phyloP scores from a whole-genome alignment of 2,113 vertebrate species.

The Euleptes europaea region DNA sequence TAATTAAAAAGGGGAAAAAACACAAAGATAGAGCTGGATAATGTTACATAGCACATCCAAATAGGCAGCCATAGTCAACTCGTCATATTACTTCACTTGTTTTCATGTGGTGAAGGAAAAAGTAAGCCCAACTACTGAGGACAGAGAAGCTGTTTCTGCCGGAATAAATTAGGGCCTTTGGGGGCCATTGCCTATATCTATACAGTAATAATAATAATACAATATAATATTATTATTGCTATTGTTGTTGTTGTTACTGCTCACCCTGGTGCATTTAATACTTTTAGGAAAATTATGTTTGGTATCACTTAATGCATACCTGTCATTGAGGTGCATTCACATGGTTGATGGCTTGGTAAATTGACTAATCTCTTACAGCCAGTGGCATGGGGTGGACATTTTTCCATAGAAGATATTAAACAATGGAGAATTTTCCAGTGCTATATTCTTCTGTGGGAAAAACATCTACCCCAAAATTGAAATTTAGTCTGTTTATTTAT shows the following conservation, averaged over 20 bases:
- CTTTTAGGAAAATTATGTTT: conserved; percentile 71
- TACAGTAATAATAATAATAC: no score
- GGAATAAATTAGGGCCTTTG: conserved; percentile 52
- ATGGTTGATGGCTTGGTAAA: conserved; percentile 73
- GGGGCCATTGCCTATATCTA: conserved; percentile 47
- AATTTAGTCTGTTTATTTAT: no score
- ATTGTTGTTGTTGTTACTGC: conserved; percentile 56
- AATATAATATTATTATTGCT: conserved; percentile 6
- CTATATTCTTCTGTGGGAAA: no score
- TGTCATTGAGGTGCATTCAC: conserved; percentile 58
- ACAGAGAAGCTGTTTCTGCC: conserved; percentile 61
- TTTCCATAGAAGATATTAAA: no score
- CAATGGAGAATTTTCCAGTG: no score
- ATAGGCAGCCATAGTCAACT: conserved; percentile 3
- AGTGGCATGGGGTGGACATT: no score
- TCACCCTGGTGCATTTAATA: conserved; percentile 32
- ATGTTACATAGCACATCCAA: conserved; percentile 21
- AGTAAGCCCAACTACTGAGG: conserved; percentile 55
- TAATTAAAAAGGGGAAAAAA: conserved; percentile 14
- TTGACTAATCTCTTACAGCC: conserved; percentile 61
- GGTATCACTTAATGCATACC: conserved; percentile 69
- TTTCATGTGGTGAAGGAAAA: conserved; percentile 44
- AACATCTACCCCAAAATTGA: no score
- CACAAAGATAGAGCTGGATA: conserved; percentile 10
- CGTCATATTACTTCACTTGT: conserved; percentile 45